Evolutionary conservation across 2,113 vertebrate genomes (phyloP).

Genomic region (Erpornis zantholeuca): DNA sequence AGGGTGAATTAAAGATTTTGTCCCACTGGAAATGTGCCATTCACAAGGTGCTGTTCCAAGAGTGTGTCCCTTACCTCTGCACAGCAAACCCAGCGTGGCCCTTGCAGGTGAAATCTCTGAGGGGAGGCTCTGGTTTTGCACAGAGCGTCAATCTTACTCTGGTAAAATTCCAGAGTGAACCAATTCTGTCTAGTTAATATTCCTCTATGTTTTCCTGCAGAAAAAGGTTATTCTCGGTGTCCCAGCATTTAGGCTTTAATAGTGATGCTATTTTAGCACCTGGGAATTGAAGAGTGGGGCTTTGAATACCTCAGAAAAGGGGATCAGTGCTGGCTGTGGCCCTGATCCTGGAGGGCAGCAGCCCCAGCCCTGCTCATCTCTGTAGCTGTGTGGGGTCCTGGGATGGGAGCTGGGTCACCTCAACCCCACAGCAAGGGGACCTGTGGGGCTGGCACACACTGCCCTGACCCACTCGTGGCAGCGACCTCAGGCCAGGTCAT

Average conservation of each 20-base stretch:
- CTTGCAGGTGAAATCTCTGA: neutral
- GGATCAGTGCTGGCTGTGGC: neutral
- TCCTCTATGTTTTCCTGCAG: neutral
- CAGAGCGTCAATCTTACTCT: neutral
- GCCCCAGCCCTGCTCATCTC: neutral
- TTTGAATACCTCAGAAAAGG: neutral
- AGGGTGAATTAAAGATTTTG: neutral
- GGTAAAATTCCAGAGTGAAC: slow-evolving; percentile 6
- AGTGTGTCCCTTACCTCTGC: neutral
- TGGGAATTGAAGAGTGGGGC: neutral
- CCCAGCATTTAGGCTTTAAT: neutral
- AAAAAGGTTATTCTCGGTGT: neutral
- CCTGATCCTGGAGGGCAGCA: neutral
- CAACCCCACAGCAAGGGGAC: neutral
- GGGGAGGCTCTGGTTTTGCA: neutral
- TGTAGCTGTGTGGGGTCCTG: neutral
- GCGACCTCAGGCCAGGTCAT: fast-evolving
- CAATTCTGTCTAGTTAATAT: slow-evolving; percentile 1
- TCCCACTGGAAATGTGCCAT: neutral
- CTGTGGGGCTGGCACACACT: neutral
- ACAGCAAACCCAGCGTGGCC: neutral
- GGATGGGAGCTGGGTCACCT: neutral
- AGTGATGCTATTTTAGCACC: slow-evolving; percentile 17
- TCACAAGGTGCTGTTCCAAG: neutral
- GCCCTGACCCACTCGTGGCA: fast-evolving